phyloP scores from a whole-genome alignment of 2,888 invertebrate genomes.

The Nemoura dubitans region DNA sequence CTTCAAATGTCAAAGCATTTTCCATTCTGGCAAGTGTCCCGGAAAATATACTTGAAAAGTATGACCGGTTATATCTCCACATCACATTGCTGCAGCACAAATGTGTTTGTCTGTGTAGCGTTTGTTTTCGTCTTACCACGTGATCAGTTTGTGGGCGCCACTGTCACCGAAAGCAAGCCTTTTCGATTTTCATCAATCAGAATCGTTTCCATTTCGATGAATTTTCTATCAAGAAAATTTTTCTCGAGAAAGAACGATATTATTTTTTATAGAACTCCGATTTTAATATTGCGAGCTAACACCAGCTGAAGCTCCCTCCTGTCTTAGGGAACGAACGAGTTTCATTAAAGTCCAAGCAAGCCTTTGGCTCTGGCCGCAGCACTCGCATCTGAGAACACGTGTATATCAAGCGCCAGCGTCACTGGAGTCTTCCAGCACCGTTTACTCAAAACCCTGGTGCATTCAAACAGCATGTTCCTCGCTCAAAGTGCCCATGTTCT shows the following conservation, averaged over 20 bases:
- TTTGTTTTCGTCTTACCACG: background rate
- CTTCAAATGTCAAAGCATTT: slow-evolving; percentile 28
- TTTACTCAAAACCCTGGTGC: background rate
- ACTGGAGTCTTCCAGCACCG: too few relatives aligned
- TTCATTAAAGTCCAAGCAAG: background rate
- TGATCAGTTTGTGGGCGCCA: background rate
- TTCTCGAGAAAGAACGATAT: background rate
- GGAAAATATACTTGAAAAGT: slow-evolving; percentile 30
- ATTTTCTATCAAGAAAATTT: background rate
- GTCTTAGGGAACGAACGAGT: background rate
- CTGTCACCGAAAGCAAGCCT: background rate
- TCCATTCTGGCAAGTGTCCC: slow-evolving; percentile 29
- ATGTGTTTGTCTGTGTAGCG: background rate
- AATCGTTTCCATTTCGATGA: slow-evolving; percentile 7
- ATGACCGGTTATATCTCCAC: slow-evolving; percentile 18
- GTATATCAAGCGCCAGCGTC: too few relatives aligned
- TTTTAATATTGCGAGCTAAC: background rate
- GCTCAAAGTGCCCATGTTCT: background rate
- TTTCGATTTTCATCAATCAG: background rate
- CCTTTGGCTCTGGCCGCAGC: too few relatives aligned
- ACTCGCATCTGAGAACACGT: too few relatives aligned
- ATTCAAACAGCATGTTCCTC: background rate
- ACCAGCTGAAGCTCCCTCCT: background rate
- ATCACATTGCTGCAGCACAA: background rate
- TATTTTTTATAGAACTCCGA: background rate